Base-by-base conservation (phyloP, 2,113 vertebrate species). In the Vicugna pacos region DNA sequence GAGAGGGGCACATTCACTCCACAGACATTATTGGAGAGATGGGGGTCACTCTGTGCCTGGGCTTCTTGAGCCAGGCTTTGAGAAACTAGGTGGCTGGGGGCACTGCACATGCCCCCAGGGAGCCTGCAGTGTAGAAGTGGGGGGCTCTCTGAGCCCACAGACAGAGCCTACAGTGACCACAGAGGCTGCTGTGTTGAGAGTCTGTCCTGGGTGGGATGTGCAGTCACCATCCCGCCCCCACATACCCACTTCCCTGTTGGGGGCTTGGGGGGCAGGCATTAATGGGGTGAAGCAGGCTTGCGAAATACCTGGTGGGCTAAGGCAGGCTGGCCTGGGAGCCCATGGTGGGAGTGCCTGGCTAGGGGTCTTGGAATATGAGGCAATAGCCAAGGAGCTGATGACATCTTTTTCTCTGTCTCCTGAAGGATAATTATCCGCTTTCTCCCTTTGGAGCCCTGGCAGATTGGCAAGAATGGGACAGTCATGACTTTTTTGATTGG, bases 401-500 rank as follows among this genome's bases (percentile, higher is more conserved):
- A 94, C 32, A 50, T 52, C 64, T 76, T 87, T 75, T 64, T 94
- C 50, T 94, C 46, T 65, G 8, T 84, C 52, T 98, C 1, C 62
- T 93, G 32, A 97, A 99, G 99, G 98, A 99, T 99, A 70, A 11
- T 99, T 24, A 98, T 99, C 35, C 96, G 98, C 93, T 99, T 99
- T 97, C 97, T 97, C 38, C 98, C 99, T 0, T 19, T 99, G 99
- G 99, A 99, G 96, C 98, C 98, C 30, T 99, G 99, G 99, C 99
- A 99, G 98, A 99, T 99, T 0, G 99, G 99, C 83, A 99, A 99
- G 98, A 99, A 99, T 13, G 98, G 99, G 94, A 99, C 99, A 0
- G 99, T 99, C 46, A 98, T 99, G 99, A 99, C 99, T 0, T 99
- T 99, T 96, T 91, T 99, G 97, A 99, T 4, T 20, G 85, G 17